Evolutionary conservation across 1,140 invertebrate species (phyloP), one percentile per base, ranked within the genome.

Genomic region (Agraylea sexmaculata): DNA sequence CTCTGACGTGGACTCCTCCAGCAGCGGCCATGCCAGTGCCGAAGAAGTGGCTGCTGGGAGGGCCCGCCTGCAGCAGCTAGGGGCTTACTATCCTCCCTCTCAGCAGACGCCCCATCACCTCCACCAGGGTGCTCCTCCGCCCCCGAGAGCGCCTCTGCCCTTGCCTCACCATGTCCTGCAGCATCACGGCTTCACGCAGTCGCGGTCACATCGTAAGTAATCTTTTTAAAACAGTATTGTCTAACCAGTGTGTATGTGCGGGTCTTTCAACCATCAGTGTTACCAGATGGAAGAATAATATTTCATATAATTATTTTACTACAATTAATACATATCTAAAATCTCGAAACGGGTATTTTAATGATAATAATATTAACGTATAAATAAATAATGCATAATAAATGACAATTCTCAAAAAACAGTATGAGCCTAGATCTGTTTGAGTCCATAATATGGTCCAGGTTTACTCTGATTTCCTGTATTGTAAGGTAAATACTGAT

Each of bases 1-100:
- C 11, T 93, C 88, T 28, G 91, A 96, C 66, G 89, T 95, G 47
- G 90, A 96, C 65, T 90, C 85, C 52, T 91, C 87, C 47, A 90
- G 86, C 52, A 87, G 85, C 42, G 91, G 92, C 25, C 78, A 83
- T 55, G 77, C 86, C 40, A 86, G 83, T 47, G 86, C 84, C 57
- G 86, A 90, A 57, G 85, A 91, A 62, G 70, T 87, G 56, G 83
- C 46, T 4, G 43, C 43, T 16, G 40, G 37, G 3, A 29, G 47
- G 13, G 57, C 71, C 83, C 40, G 81, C 58, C 37, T 49, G 8
- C 47, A 45, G 32, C 40, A 37, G 33, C 36, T 45, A 17, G 44
- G 37, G 12, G 18, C 37, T 17, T 51, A 50, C 47, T 42, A 51
- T 43, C 45, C 43, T 8, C 47, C 46, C 31, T 34, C 36, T 18